phyloP scores from a whole-genome alignment of 2,888 invertebrate genomes.

The Cerceris ruficornis region DNA sequence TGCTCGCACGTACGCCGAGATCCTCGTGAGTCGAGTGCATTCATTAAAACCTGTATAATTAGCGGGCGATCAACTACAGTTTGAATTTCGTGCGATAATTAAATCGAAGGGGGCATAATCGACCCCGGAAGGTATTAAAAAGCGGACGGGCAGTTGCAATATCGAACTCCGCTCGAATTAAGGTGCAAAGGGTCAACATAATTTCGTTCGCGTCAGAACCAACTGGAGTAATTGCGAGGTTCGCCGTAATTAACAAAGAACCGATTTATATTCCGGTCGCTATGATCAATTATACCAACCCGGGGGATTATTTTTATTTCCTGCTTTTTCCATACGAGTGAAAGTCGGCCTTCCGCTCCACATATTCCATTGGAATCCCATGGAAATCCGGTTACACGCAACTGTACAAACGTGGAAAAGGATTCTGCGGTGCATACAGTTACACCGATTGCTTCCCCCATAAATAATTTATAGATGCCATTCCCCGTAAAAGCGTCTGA shows the following conservation, averaged over 20 bases:
- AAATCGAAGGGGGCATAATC: neutral
- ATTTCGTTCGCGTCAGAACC: conserved; percentile 24
- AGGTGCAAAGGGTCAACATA: conserved; percentile 13
- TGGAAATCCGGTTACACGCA: conserved; percentile 60
- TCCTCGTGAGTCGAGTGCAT: too few relatives aligned
- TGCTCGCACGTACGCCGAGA: too few relatives aligned
- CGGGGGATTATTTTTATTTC: conserved; percentile 5
- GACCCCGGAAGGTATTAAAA: too few relatives aligned
- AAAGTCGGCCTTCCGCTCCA: conserved; percentile 42
- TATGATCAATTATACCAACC: neutral
- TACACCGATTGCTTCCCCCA: conserved; percentile 40
- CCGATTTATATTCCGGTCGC: neutral
- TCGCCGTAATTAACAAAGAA: conserved; percentile 1
- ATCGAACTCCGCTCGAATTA: neutral
- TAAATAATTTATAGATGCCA: conserved; percentile 63
- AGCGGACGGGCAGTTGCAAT: neutral
- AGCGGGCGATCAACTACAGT: too few relatives aligned
- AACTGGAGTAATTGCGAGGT: neutral
- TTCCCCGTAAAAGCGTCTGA: conserved; percentile 9
- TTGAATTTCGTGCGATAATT: neutral
- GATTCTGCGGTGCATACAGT: conserved; percentile 40
- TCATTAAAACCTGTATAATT: too few relatives aligned
- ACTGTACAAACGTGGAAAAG: conserved; percentile 39
- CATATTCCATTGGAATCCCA: conserved; percentile 37
- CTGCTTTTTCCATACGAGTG: conserved; percentile 37